Conservation (phyloP, 2,797 vertebrate species). For the Momotus momota region DNA sequence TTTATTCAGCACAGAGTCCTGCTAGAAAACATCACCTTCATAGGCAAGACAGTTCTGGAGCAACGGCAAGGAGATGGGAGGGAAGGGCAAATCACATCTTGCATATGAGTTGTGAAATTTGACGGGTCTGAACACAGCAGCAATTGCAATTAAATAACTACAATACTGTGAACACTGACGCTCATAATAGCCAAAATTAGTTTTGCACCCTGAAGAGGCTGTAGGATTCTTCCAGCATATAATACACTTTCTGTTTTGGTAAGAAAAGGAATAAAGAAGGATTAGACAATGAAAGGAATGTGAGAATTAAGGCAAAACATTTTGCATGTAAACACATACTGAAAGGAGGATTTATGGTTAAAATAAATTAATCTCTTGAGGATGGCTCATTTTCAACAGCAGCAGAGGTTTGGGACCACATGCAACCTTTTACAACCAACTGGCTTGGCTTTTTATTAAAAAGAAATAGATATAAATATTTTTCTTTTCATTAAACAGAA, state of each 20-base stretch:
- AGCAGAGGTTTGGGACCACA: conserved; percentile 25
- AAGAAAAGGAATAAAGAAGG: conserved; percentile 41
- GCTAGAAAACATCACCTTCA: background rate
- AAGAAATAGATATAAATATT: conserved; percentile 69
- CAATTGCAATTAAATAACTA: background rate
- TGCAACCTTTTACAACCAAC: conserved; percentile 50
- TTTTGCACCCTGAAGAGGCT: conserved; percentile 26
- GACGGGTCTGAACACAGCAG: background rate
- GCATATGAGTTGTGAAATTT: background rate
- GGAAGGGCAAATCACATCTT: background rate
- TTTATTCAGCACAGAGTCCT: background rate
- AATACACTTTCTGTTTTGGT: conserved; percentile 30
- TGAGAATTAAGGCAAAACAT: conserved; percentile 62
- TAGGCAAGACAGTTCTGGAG: background rate
- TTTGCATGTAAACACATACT: conserved; percentile 57
- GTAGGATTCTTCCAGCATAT: conserved; percentile 25
- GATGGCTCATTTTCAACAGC: conserved; percentile 47
- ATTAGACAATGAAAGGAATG: conserved; percentile 63
- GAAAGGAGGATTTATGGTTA: conserved; percentile 51
- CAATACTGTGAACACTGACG: background rate
- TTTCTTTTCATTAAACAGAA: conserved; percentile 69
- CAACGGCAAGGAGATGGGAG: background rate
- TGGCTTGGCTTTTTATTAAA: conserved; percentile 51
- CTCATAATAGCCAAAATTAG: conserved; percentile 14
- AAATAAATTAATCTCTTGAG: conserved; percentile 57